Evolutionary conservation across 2,797 vertebrate species (phyloP).

Genomic region (Diplodus sargus): DNA sequence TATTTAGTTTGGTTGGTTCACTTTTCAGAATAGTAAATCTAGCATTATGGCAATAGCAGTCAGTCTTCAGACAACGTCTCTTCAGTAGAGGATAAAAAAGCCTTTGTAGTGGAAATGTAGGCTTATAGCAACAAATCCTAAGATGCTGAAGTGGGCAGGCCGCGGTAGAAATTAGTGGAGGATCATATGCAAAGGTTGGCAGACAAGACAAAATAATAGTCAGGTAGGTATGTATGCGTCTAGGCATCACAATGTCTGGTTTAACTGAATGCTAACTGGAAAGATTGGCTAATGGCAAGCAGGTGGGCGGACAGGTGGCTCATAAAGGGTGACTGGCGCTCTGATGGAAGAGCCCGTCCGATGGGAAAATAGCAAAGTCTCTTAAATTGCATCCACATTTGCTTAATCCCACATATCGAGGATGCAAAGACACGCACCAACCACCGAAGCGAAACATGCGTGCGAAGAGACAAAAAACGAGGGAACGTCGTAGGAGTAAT

Average conservation of each 20-base stretch:
- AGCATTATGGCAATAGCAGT: background rate
- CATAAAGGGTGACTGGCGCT: background rate
- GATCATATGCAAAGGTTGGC: background rate
- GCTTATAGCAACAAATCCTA: background rate
- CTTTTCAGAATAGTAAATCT: background rate
- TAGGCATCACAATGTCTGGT: background rate
- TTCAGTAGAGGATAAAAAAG: background rate
- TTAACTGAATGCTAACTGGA: background rate
- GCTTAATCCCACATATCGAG: no score
- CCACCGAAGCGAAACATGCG: no score
- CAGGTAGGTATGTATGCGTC: background rate
- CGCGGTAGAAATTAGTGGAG: background rate
- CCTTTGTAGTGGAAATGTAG: background rate
- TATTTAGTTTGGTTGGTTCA: no score
- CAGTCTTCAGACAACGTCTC: background rate
- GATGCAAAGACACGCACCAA: no score
- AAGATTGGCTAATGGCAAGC: background rate
- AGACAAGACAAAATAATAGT: background rate
- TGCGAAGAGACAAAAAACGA: no score
- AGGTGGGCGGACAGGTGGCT: no score
- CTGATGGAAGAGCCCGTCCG: no score
- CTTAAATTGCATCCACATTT: no score
- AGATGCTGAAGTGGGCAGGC: background rate
- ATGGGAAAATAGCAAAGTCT: no score
- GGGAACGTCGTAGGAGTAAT: no score